Conservation (phyloP, 2,113 vertebrate genomes). For the Sialia sialis region DNA sequence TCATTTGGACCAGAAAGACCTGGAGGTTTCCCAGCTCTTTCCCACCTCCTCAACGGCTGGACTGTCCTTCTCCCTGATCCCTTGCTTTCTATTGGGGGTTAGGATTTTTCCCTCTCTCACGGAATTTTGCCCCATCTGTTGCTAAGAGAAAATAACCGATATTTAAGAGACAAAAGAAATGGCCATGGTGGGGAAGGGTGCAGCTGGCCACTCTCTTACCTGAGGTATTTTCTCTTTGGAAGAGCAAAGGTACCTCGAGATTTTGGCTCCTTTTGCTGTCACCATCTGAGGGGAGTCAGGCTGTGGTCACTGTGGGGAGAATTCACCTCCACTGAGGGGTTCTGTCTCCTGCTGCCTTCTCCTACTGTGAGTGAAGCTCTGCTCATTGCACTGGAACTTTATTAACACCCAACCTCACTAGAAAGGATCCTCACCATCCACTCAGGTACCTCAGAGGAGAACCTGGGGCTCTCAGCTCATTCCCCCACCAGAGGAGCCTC, state of each 20-base stretch:
- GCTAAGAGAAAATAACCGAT: not conserved
- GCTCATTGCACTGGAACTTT: not conserved
- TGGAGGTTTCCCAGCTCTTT: not conserved
- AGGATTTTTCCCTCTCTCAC: not conserved
- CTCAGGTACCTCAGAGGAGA: no score
- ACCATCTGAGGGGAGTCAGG: not conserved
- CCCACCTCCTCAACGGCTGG: not conserved
- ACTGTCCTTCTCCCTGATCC: not conserved
- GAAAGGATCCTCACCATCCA: not conserved
- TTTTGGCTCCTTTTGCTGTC: not conserved
- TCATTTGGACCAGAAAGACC: not conserved
- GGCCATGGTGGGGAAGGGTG: not conserved
- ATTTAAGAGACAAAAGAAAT: not conserved
- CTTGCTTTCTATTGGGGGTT: not conserved
- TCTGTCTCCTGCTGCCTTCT: not conserved
- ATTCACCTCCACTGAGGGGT: rapidly evolving
- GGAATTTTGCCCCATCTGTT: not conserved
- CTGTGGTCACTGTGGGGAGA: not conserved
- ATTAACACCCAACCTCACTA: not conserved
- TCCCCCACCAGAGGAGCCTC: no score
- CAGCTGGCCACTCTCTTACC: not conserved
- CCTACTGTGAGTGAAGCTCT: rapidly evolving
- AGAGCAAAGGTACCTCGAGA: not conserved
- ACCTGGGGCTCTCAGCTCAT: rapidly evolving
- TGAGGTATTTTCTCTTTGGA: not conserved